Evolutionary conservation across 2,113 vertebrate genomes (phyloP), one percentile per base, ranked within the genome.

Genomic region (Brienomyrus longianalis): DNA sequence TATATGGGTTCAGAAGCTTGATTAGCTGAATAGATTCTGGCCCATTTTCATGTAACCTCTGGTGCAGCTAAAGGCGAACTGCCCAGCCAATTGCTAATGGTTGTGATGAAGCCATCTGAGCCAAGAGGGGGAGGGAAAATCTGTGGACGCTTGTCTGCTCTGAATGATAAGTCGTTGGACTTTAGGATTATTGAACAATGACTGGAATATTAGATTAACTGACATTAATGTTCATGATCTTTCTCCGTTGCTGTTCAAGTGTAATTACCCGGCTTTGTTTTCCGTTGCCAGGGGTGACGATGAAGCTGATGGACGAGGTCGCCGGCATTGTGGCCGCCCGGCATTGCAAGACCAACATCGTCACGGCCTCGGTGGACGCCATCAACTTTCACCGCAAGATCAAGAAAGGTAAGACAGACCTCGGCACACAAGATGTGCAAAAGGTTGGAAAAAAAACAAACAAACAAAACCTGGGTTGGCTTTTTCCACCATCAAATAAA

Each of bases 231-330:
- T 80, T 43, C 35, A 39, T 23, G 4, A 19, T 43, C 35, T 77
- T 77, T 7, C 35, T 77, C 70, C 70, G 27, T 50, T 50, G 45
- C 47, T n/a, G 47, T 85, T 45, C 1, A 31, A 31, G 10, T 31
- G 62, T 70, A 31, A 70, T 27, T 10, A 13, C 10, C 62, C 10
- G 3, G 62, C 62, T 54, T 54, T 35, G 70, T 31, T 59, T 31
- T 19, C 43, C 17, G 9, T 84, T 2, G 0, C 1, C 94, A 99
- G 98, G 98, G 43, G 97, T 98, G 92, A 98, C 98, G 91, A 99
- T 99, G 98, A 99, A 99, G 94, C 95, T 99, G 91, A 99, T 99
- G 98, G 98, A 99, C 0, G 98, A 99, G 89, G 98, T 99, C 0
- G 98, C 98, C 0, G 98, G 98, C 31, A 98, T 99, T 0, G 97